These are phyloP conservation scores for Harpegnathos saltator DNA, from an alignment of 1,140 invertebrate species.

Conservation along the genomic window DNA sequence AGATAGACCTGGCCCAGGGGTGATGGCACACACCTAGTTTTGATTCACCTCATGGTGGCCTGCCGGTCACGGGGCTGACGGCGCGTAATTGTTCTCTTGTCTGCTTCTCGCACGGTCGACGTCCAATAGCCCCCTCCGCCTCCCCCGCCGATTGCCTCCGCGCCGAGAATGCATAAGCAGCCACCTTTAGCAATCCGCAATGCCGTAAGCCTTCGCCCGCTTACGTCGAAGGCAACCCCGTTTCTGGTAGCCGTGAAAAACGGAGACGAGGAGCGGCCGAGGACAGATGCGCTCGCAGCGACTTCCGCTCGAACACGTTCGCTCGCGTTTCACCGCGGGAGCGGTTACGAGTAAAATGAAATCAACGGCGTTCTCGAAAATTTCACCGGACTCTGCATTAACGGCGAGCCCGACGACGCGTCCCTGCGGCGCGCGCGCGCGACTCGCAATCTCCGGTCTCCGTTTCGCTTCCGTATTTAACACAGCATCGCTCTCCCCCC, in stretches of 20 bases:
- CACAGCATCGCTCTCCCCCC: not conserved
- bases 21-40: conserved; percentile 79
- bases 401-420: not conserved
- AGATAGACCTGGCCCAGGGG: conserved; percentile 73
- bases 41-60: conserved; percentile 82
- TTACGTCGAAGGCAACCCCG: no score
- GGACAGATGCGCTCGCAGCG: no score
- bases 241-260: conserved; percentile 9
- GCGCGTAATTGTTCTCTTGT: conserved; percentile 84
- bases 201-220: conserved; percentile 66
- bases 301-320: not conserved
- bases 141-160: conserved; percentile 80
- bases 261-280: no score
- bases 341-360: conserved; percentile 12
- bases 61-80: conserved; percentile 82
- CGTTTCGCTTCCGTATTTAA: conserved; percentile 34
- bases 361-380: conserved; percentile 5
- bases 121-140: conserved; percentile 70
- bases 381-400: conserved; percentile 10
- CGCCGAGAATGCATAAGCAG: conserved; percentile 82
- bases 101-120: conserved; percentile 75
- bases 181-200: conserved; percentile 69
- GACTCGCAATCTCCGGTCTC: conserved; percentile 25
- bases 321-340: not conserved
- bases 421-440: not conserved